Percentiles rank a stretch among this genome's conserved stretches.
phyloP scores from a whole-genome alignment of 2,888 invertebrate genomes.

The Troglohyphantes excavatus region DNA sequence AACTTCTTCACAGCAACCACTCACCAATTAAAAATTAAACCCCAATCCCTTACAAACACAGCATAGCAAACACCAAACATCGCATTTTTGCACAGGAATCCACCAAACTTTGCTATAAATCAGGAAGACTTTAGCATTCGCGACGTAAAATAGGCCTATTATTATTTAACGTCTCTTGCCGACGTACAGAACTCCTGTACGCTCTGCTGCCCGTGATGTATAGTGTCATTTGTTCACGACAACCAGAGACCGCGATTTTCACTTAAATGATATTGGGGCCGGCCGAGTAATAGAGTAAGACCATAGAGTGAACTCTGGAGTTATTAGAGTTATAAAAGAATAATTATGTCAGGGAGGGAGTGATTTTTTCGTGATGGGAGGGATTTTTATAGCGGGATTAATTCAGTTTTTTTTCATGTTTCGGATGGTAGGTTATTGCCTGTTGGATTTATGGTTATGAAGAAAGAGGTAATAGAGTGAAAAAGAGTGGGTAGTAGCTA shows the following conservation, averaged over 20 bases:
- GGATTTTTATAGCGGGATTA: constrained; percentile 18
- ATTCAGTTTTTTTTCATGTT: constrained; percentile 21
- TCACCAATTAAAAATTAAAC: too few relatives aligned
- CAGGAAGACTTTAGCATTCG: background rate
- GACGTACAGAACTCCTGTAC: background rate
- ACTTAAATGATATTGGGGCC: constrained; percentile 56
- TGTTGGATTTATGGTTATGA: background rate
- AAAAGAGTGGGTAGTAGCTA: background rate
- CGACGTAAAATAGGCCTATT: constrained; percentile 29
- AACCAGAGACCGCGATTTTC: constrained; percentile 41
- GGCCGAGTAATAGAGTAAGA: background rate
- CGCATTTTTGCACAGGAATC: too few relatives aligned
- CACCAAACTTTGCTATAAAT: background rate
- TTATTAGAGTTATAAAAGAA: constrained; percentile 57
- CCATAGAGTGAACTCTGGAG: background rate
- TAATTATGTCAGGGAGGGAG: constrained; percentile 19
- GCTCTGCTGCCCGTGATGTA: constrained; percentile 36
- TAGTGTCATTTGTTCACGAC: constrained; percentile 62
- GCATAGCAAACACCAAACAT: too few relatives aligned
- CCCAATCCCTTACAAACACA: too few relatives aligned
- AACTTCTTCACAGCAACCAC: too few relatives aligned
- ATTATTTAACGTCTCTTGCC: constrained; percentile 37
- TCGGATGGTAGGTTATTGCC: background rate
- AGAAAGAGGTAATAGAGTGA: background rate
- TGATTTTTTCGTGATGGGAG: background rate